These are phyloP conservation scores for Nomia melanderi DNA, from an alignment of 1,140 invertebrate genomes.

Conservation along the genomic window DNA sequence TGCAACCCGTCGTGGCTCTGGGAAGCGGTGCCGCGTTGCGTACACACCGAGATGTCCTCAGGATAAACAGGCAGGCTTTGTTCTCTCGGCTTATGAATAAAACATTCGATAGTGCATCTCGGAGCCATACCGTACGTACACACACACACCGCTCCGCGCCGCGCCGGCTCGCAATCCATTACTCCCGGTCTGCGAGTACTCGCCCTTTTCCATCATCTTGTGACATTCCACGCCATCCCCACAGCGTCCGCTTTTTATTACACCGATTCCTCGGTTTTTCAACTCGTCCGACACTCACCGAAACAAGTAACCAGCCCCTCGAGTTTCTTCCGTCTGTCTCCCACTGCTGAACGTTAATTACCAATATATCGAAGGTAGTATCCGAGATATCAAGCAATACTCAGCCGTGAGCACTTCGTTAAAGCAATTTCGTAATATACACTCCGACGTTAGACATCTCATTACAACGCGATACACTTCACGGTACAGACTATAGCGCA, in stretches of 20 bases:
- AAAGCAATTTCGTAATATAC: too few species aligned
- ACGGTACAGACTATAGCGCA: too few species aligned
- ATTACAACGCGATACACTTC: too few species aligned
- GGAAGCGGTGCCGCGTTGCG: constrained; percentile 64
- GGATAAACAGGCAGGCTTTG: constrained; percentile 79
- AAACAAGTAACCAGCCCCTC: too few species aligned
- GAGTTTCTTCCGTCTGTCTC: too few species aligned
- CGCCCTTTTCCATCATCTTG: constrained; percentile 61
- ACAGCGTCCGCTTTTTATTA: constrained; percentile 22
- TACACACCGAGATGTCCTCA: constrained; percentile 77
- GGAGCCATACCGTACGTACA: constrained; percentile 64
- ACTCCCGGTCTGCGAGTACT: constrained; percentile 44
- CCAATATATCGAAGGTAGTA: too few species aligned
- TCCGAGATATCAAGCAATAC: too few species aligned
- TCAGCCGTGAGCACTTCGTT: too few species aligned
- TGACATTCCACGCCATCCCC: constrained; percentile 43
- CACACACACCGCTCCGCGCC: too few species aligned
- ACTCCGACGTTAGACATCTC: too few species aligned
- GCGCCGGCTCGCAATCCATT: constrained; percentile 50
- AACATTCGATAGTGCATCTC: constrained; percentile 81
- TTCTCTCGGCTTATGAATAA: constrained; percentile 80
- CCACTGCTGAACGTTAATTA: too few species aligned
- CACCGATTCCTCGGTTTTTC: not conserved
- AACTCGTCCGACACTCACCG: not conserved
- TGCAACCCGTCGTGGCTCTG: constrained; percentile 56